These are phyloP conservation scores for Bilobella aurantiaca DNA, from an alignment of 1,140 invertebrate genomes.

Conservation along the genomic window DNA sequence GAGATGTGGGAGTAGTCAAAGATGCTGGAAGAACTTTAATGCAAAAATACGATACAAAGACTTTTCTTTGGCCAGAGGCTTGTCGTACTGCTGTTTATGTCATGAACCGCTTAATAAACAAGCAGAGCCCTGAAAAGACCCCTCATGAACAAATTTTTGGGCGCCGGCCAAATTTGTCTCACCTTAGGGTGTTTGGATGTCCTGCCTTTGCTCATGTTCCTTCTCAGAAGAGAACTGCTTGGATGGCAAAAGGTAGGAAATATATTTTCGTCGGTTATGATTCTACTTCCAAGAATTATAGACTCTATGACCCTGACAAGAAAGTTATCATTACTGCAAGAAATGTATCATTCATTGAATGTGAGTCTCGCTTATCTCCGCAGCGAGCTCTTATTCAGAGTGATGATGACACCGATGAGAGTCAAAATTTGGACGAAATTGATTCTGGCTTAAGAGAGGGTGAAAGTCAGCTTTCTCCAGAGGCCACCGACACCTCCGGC, in stretches of 20 bases:
- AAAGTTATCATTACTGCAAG: slow-evolving; percentile 14
- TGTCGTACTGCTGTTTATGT: background rate
- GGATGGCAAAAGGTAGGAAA: slow-evolving; percentile 30
- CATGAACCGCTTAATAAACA: slow-evolving; percentile 36
- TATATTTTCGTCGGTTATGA: slow-evolving; percentile 37
- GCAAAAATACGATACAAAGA: background rate
- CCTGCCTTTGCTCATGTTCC: slow-evolving; percentile 35
- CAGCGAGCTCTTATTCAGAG: no score
- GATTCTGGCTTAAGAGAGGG: no score
- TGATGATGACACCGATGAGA: no score
- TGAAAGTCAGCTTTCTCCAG: no score
- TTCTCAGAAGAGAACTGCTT: slow-evolving; percentile 22
- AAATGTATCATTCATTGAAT: slow-evolving; percentile 32
- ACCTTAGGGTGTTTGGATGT: slow-evolving; percentile 39
- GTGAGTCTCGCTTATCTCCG: background rate
- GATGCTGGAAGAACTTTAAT: background rate
- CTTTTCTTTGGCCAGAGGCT: background rate
- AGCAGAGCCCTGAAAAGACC: slow-evolving; percentile 24
- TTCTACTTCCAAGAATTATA: slow-evolving; percentile 22
- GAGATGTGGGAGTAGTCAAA: slow-evolving; percentile 7
- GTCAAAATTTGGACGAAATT: no score
- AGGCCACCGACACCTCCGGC: no score
- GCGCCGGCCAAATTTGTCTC: slow-evolving; percentile 34
- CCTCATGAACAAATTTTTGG: slow-evolving; percentile 37
- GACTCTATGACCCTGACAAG: slow-evolving; percentile 21